Base-by-base conservation (phyloP, 2,797 vertebrate genomes). In the Nothura maculosa region DNA sequence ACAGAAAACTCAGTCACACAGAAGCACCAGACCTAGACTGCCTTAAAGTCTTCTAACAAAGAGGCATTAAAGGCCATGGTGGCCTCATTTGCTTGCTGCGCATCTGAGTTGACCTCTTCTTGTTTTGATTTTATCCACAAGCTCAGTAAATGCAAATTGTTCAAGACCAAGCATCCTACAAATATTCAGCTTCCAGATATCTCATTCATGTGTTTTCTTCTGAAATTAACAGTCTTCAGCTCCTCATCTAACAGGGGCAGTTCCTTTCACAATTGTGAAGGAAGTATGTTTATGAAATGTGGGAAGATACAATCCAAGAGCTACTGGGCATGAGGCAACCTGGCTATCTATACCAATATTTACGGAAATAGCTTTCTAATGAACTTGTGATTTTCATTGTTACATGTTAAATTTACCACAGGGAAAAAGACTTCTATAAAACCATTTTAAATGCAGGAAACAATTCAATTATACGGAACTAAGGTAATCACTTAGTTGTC, bases 1-100 rank as follows among this genome's bases (percentile, higher is more conserved):
- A 96, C 7, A 96, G 42, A 27, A 80, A 96, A 81, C 8, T 0
- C 24, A 89, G 40, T 73, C 34, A 63, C 21, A 92, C 6, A 63
- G 50, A 54, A 61, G 22, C 9, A 36, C 1, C 34, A 47, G 18
- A 21, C 20, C 72, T 57, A 25, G 60, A n/a, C 6, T 42, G 5
- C 55, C 24, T 13, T 28, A 3, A 21, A 21, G 9, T 20, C 48
- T 58, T 43, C 63, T n/a, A 28, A 19, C 10, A 60, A 12, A 1
- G 9, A 24, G 12, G 7, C 11, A 25, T 1, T 8, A 40, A 32
- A 38, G 30, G 28, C 22, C 6, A 52, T 32, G 62, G 27, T 79
- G 11, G 16, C 36, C 84, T 70, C 8, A 6, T 40, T 36, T 55
- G 21, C 32, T 60, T 50, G 28, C 21, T 18, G 3, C 27, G 12